Evolutionary conservation across 2,888 invertebrate genomes (phyloP).

Genomic region (Calameuta idolon): DNA sequence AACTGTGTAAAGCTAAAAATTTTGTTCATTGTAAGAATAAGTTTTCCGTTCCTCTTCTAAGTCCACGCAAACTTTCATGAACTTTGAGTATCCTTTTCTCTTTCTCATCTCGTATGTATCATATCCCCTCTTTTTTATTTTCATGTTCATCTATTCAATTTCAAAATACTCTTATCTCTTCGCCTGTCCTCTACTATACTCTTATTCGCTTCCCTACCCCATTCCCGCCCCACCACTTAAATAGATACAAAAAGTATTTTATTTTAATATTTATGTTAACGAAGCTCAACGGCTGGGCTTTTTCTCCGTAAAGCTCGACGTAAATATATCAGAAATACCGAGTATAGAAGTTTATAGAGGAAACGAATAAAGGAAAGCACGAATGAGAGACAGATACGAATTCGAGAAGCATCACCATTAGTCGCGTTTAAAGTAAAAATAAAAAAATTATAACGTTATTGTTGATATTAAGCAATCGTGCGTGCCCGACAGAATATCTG

Average conservation of each 20-base stretch:
- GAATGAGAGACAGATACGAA: constrained; percentile 2
- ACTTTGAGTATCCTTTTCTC: neutral
- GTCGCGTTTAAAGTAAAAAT: neutral
- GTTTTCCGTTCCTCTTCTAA: constrained; percentile 10
- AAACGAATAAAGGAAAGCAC: neutral
- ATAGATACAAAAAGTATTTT: neutral
- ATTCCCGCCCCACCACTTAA: neutral
- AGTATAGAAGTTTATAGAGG: neutral
- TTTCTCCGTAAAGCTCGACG: neutral
- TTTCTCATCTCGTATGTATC: neutral
- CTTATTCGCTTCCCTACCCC: neutral
- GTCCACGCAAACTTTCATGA: neutral
- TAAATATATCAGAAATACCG: constrained; percentile 2
- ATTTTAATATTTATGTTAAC: neutral
- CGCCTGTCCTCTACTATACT: neutral
- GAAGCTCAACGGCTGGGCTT: neutral
- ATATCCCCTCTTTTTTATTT: neutral
- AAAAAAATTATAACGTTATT: neutral
- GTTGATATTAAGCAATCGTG: neutral
- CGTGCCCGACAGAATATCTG: neutral
- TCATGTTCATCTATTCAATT: neutral
- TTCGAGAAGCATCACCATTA: neutral
- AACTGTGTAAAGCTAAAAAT: constrained; percentile 39
- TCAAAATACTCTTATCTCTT: neutral
- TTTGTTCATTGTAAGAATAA: constrained; percentile 39